Evolutionary conservation across 2,113 vertebrate species (phyloP), one percentile per base, ranked within the genome.

Genomic region (Mesocricetus auratus): DNA sequence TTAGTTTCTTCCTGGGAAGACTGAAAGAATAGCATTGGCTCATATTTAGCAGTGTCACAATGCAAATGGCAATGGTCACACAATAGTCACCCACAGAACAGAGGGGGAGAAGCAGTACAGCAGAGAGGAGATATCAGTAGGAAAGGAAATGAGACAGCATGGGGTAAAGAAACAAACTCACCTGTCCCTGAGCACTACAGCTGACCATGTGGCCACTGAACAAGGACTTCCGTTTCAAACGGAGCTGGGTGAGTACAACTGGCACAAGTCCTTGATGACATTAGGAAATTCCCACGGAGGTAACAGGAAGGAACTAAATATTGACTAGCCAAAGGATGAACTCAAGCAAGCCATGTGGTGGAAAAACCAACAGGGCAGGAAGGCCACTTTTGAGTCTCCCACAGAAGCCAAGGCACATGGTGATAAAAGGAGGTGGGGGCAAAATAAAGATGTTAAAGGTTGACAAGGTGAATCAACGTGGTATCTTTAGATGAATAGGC

Each of bases 1-100:
- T 66, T 53, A 66, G 13, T 75, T 96, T 95, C 77, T 86, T 89
- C 10, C 60, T 42, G 78, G 69, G 89, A 89, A 88, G 22, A 53
- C n/a, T 3, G 2, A 93, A 81, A 82, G 29, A 58, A 26, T 10
- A 66, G 47, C 17, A 17, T 74, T 24, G 53, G n/a, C 47, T 62
- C 60, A 33, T 36, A 50, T 24, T 3, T 13, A 90, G 86, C 33
- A 21, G 24, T 31, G 12, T 56, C 75, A 13, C 1, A 39, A 3
- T 56, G 33, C 36, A 39, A 69, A 68, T 24, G 47, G 17, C 42
- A 62, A 7, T 82, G 24, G 11, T 42, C 60, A 74, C 33, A 42
- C 11, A n/a, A 24, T 5, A 56, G 83, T 88, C 33, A 24, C 7
- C 68, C 90, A 81, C 29, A 89, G 53, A 88, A 89, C 10, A 68